These are phyloP conservation scores for Sternotherus odoratus DNA, from an alignment of 2,797 vertebrate genomes.

Conservation along the genomic window DNA sequence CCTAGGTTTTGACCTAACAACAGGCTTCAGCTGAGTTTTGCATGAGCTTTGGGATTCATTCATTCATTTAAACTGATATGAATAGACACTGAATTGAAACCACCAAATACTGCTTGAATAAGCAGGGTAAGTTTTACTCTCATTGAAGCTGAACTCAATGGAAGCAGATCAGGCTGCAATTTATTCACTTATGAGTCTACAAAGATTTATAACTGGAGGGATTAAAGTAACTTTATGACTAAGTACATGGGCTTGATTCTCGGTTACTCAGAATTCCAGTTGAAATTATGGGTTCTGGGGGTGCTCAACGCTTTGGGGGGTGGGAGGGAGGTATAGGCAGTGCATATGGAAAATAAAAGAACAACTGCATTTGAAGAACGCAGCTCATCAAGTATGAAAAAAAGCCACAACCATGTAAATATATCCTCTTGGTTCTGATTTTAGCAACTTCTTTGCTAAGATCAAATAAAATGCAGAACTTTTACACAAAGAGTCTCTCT, in stretches of 20 bases:
- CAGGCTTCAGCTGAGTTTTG: background rate
- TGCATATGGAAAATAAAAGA: background rate
- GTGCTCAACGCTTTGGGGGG: background rate
- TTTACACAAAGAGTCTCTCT: background rate
- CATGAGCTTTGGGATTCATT: background rate
- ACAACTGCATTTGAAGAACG: background rate
- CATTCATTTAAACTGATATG: background rate
- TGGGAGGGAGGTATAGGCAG: background rate
- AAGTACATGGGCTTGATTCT: background rate
- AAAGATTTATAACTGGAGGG: background rate
- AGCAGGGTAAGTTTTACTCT: background rate
- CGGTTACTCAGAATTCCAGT: background rate
- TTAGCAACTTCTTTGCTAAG: background rate
- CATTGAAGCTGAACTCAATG: background rate
- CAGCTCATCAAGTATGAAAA: background rate
- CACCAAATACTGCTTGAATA: background rate
- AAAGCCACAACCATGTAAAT: background rate
- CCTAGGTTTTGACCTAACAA: background rate
- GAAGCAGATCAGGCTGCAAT: background rate
- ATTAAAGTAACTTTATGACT: background rate
- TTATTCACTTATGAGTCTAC: background rate
- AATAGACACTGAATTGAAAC: background rate
- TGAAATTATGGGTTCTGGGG: background rate
- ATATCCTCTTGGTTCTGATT: background rate
- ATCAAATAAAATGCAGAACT: conserved; percentile 3